Evolutionary conservation across 2,113 vertebrate species (phyloP).

Genomic region (Oxygymnocypris stewartii): DNA sequence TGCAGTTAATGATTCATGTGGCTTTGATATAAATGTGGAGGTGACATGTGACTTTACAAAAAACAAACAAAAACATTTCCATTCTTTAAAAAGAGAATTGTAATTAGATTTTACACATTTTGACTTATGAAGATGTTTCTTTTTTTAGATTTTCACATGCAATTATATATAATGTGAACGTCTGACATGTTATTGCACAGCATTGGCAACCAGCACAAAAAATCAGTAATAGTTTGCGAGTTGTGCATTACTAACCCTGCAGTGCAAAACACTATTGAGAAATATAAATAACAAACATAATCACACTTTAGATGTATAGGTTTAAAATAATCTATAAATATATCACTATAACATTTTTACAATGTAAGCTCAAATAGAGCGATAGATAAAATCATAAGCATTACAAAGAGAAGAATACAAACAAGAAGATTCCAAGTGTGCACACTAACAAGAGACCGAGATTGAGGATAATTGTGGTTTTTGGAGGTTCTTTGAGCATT

Average conservation of each 20-base stretch:
- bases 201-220: background rate
- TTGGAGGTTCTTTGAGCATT: constrained; percentile 84
- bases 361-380: background rate
- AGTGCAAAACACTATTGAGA: background rate
- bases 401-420: constrained; percentile 89
- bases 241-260: background rate
- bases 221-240: background rate
- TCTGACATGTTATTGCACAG: background rate
- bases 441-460: constrained; percentile 81
- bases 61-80: background rate
- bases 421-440: constrained; percentile 84
- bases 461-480: constrained; percentile 80
- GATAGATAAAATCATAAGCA: background rate
- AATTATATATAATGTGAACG: background rate
- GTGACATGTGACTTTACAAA: background rate
- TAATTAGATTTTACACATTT: background rate
- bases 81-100: background rate
- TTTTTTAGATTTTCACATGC: background rate
- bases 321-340: too few species aligned
- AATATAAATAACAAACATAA: too few species aligned
- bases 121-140: background rate
- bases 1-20: background rate
- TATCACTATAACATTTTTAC: too few species aligned
- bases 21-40: background rate
- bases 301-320: too few species aligned